phyloP scores from a whole-genome alignment of 1,140 invertebrate species.

The Zaprionus africanus region DNA sequence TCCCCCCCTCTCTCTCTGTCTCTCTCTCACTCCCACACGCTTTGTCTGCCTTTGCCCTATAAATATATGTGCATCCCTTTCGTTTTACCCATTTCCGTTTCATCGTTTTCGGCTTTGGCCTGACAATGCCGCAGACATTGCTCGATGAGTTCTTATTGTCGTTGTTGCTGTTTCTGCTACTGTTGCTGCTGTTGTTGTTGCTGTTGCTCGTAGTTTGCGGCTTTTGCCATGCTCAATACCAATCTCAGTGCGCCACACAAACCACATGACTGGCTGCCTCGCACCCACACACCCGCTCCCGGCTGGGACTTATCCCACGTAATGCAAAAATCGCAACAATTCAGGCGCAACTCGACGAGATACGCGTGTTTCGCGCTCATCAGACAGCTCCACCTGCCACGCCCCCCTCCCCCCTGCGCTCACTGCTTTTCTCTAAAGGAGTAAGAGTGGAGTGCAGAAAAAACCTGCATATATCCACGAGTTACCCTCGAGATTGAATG shows the following conservation, averaged over 20 bases:
- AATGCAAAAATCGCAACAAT: slow-evolving; percentile 72
- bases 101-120: slow-evolving; percentile 47
- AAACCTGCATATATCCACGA: background rate
- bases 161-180: slow-evolving; percentile 24
- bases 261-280: slow-evolving; percentile 1
- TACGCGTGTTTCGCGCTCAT: slow-evolving; percentile 62
- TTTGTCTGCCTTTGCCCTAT: background rate
- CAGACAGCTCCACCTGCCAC: slow-evolving; percentile 13
- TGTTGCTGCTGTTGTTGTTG: background rate
- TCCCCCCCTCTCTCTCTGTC: background rate
- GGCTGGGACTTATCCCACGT: slow-evolving; percentile 21
- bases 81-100: slow-evolving; percentile 33
- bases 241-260: slow-evolving; percentile 55
- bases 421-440: background rate
- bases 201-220: slow-evolving; percentile 59
- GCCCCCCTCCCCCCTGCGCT: background rate
- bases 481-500: slow-evolving; percentile 4
- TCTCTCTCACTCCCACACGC: background rate
- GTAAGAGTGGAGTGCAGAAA: background rate
- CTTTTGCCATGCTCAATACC: slow-evolving; percentile 65
- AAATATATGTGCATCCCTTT: slow-evolving; percentile 11
- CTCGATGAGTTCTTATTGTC: slow-evolving; percentile 44
- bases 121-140: slow-evolving; percentile 56
- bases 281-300: background rate
- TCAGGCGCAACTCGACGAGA: slow-evolving; percentile 71